Evolutionary conservation across 2,113 vertebrate species (phyloP).

Genomic region (Suncus etruscus): DNA sequence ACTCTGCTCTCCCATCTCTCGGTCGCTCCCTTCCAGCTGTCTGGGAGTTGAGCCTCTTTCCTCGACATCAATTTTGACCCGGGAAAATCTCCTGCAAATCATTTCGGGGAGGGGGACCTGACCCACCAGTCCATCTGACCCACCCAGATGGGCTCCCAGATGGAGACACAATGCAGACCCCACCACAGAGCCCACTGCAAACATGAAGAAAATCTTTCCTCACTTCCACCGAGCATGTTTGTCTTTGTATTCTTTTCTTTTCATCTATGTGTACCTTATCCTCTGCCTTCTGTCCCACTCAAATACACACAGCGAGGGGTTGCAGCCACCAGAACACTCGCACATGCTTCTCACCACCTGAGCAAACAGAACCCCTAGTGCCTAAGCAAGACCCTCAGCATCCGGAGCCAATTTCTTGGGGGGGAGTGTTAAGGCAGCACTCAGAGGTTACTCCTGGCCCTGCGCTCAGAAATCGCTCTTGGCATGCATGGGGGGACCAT

Average conservation of each 20-base stretch:
- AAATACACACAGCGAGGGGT: background rate
- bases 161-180: background rate
- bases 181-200: background rate
- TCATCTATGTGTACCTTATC: background rate
- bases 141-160: background rate
- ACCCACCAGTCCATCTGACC: background rate
- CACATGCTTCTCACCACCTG: background rate
- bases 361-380: background rate
- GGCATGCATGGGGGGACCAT: too few species aligned
- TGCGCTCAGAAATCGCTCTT: too few species aligned
- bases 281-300: background rate
- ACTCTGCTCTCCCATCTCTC: too few species aligned
- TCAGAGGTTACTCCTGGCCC: too few species aligned
- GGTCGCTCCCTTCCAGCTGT: background rate
- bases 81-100: background rate
- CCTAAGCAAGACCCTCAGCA: background rate
- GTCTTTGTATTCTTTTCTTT: background rate
- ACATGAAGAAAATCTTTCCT: background rate
- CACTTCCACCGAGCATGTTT: background rate
- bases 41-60: background rate
- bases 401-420: too few species aligned
- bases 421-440: too few species aligned
- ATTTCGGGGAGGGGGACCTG: background rate
- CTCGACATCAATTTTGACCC: background rate
- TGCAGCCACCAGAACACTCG: background rate